Evolutionary conservation across 2,113 vertebrate genomes (phyloP).

Genomic region (Cynopterus brachyotis): DNA sequence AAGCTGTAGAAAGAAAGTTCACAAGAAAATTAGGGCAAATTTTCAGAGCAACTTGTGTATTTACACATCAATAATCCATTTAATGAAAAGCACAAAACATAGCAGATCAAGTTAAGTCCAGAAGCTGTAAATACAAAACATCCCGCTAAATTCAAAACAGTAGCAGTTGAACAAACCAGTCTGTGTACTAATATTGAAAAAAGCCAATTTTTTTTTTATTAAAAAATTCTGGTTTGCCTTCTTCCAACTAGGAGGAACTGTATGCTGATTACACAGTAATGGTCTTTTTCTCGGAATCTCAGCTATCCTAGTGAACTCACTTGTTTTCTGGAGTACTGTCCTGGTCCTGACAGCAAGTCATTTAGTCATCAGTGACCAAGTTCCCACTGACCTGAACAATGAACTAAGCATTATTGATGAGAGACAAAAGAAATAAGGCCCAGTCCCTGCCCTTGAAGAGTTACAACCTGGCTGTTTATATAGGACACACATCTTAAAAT

Average conservation of each 20-base stretch:
- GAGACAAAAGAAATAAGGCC: slow-evolving; percentile 43
- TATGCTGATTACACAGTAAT: slow-evolving; percentile 53
- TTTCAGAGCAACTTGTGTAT: slow-evolving; percentile 79
- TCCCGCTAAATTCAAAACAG: slow-evolving; percentile 60
- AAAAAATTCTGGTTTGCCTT: slow-evolving; percentile 60
- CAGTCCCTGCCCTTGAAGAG: slow-evolving; percentile 36
- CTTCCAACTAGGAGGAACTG: slow-evolving; percentile 52
- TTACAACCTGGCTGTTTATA: background rate
- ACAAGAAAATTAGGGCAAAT: slow-evolving; percentile 77
- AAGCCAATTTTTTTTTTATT: slow-evolving; percentile 64
- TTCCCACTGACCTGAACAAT: slow-evolving; percentile 25
- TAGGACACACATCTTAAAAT: slow-evolving; percentile 26
- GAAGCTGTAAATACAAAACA: slow-evolving; percentile 66
- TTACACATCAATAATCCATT: slow-evolving; percentile 77
- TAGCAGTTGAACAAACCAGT: slow-evolving; percentile 64
- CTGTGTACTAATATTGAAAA: slow-evolving; percentile 65
- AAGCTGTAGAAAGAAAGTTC: slow-evolving; percentile 69
- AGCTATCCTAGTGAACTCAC: slow-evolving; percentile 32
- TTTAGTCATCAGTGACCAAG: slow-evolving; percentile 50
- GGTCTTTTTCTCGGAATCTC: slow-evolving; percentile 56
- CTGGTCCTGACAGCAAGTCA: slow-evolving; percentile 47
- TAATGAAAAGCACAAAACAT: slow-evolving; percentile 79
- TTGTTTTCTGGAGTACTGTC: slow-evolving; percentile 52
- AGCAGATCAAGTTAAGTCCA: slow-evolving; percentile 73
- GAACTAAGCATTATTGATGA: slow-evolving; percentile 20